Evolutionary conservation across 1,140 invertebrate species (phyloP).

Genomic region (Metopolophium dirhodum): DNA sequence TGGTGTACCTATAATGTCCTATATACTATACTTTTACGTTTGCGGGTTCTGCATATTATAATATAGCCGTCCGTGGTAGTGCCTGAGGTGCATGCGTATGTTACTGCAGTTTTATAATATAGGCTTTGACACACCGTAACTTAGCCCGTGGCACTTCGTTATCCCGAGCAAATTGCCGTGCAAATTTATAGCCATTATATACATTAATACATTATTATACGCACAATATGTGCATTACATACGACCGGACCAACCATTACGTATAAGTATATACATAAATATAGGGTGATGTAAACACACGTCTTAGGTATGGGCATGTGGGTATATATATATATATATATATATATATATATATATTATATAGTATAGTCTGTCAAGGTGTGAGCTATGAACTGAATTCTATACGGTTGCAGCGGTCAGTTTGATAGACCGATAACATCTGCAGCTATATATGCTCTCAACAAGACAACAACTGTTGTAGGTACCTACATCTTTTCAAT

Average conservation of each 20-base stretch:
- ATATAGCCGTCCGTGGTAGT: neutral
- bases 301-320: neutral
- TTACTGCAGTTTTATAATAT: conserved; percentile 6
- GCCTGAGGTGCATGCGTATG: neutral
- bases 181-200: conserved; percentile 38
- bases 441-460: neutral
- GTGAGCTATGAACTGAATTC: neutral
- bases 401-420: neutral
- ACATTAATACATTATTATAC: neutral
- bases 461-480: neutral
- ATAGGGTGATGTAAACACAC: neutral
- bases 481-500: neutral
- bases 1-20: neutral
- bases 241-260: neutral
- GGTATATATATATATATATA: no score
- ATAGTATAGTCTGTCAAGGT: neutral
- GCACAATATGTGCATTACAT: neutral
- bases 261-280: neutral
- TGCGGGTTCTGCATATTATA: neutral
- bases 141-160: conserved; percentile 3
- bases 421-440: neutral
- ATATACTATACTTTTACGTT: neutral
- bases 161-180: conserved; percentile 42
- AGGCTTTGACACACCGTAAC: conserved; percentile 8
- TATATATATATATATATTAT: no score